Base-by-base conservation (phyloP, 1,140 invertebrate species). In the Oppia nitens region DNA sequence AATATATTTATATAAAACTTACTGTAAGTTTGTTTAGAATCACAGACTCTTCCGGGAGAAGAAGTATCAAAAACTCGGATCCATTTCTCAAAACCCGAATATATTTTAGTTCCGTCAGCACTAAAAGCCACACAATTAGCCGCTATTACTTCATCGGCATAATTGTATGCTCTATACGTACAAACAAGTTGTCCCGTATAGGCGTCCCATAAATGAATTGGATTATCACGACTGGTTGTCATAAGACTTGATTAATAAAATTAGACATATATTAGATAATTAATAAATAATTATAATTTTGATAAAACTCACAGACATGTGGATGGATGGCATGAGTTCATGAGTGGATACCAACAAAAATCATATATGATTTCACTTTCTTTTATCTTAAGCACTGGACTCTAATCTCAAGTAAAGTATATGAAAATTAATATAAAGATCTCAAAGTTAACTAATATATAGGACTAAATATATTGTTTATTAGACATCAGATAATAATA, bases 121-220 rank as follows among this genome's bases (percentile, higher is more conserved):
- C 79, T 81, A 71, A 95, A 94, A 60, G 78, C 77, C 12, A 89
- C 67, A 64, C 85, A 85, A 60, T 90, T 75, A 3, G 90, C 84
- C 49, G 87, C 76, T 64, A 83, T 81, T 56, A 94, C 76, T 76
- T 95, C 88, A 74, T 95, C 90, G 25, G 62, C 21, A 63, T 81
- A 74, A 75, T 95, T 85, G 66, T 83, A 91, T 17, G 86, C 81
- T 66, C 82, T 73, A 68, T 93, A 96, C 20, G 83, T 82, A 65
- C 84, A 83, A 62, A 84, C 73, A 24, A 95, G 69, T 53, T 81
- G 70, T 23, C 90, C 89, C 65, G 81, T 82, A 71, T 85, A 87
- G 6, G 88, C 87, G 77, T 96, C 89, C 85, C 86, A 94, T 68
- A 95, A 73, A 70, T 96, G 90, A 53, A 94, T 74, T 20, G 92